Evolutionary conservation across 2,113 vertebrate species (phyloP).

Genomic region (Hypocryptadius cinnamomeus): DNA sequence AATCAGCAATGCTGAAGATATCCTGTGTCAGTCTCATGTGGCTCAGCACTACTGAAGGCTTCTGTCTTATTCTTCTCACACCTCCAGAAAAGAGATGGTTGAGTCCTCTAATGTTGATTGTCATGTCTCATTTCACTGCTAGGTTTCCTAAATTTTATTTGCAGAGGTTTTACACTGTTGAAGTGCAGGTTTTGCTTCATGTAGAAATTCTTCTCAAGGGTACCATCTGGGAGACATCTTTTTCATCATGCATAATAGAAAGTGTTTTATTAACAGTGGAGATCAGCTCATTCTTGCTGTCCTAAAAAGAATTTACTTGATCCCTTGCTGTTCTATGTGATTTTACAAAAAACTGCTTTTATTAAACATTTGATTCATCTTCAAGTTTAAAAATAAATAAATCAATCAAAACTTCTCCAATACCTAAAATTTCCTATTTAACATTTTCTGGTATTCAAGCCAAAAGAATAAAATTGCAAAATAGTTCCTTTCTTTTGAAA

Average conservation of each 20-base stretch:
- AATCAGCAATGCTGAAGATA: constrained; percentile 27
- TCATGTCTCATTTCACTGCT: not conserved
- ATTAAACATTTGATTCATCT: not conserved
- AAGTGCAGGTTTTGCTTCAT: not conserved
- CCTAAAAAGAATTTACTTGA: not conserved
- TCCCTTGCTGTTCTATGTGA: not conserved
- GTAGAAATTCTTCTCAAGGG: not conserved
- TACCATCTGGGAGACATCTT: not conserved
- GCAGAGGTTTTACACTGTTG: not conserved
- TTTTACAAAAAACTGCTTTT: not conserved
- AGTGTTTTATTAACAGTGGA: not conserved
- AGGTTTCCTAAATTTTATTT: constrained; percentile 5
- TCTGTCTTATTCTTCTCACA: constrained; percentile 35
- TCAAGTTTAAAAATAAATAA: not conserved
- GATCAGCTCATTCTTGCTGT: not conserved
- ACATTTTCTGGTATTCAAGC: not conserved
- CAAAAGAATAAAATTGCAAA: not conserved
- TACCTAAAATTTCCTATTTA: not conserved
- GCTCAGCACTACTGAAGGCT: not conserved
- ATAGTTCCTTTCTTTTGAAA: not conserved
- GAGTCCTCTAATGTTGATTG: not conserved
- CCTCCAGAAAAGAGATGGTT: not conserved
- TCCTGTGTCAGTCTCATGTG: constrained; percentile 17
- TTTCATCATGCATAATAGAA: not conserved
- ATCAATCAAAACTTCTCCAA: not conserved